phyloP scores from a whole-genome alignment of 1,140 invertebrate species.

The Holotrichia oblita region DNA sequence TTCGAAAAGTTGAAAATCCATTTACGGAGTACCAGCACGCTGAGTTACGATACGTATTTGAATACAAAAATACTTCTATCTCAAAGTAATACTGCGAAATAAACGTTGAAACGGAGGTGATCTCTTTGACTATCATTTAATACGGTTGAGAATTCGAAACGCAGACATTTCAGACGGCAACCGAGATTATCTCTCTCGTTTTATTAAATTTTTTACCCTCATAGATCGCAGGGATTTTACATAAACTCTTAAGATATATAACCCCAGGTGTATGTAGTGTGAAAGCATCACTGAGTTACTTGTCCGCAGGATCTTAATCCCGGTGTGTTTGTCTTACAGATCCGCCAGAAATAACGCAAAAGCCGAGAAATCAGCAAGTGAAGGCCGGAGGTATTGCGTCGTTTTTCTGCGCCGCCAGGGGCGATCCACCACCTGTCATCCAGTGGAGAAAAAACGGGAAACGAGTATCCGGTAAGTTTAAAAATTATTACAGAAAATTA shows the following conservation, averaged over 20 bases:
- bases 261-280: conserved; percentile 37
- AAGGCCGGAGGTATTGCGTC: conserved; percentile 89
- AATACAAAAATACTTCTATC: background rate
- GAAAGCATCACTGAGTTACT: background rate
- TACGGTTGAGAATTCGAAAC: background rate
- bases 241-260: background rate
- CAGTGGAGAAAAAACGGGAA: conserved; percentile 92
- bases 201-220: background rate
- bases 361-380: conserved; percentile 87
- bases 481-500: conserved; percentile 20
- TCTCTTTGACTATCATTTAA: conserved; percentile 8
- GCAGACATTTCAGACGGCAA: background rate
- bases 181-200: background rate
- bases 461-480: conserved; percentile 77
- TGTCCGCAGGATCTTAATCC: conserved; percentile 42
- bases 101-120: background rate
- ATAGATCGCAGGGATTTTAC: background rate
- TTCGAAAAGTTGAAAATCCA: background rate
- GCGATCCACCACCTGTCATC: conserved; percentile 87
- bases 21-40: background rate
- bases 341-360: conserved; percentile 89
- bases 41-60: background rate
- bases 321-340: conserved; percentile 71
- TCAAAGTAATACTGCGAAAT: background rate
- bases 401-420: conserved; percentile 93